A percentile compares a stretch with the other conserved stretches of the same genome.
These are phyloP conservation scores for Laticauda colubrina DNA, from an alignment of 2,113 vertebrate genomes.

Conservation along the genomic window DNA sequence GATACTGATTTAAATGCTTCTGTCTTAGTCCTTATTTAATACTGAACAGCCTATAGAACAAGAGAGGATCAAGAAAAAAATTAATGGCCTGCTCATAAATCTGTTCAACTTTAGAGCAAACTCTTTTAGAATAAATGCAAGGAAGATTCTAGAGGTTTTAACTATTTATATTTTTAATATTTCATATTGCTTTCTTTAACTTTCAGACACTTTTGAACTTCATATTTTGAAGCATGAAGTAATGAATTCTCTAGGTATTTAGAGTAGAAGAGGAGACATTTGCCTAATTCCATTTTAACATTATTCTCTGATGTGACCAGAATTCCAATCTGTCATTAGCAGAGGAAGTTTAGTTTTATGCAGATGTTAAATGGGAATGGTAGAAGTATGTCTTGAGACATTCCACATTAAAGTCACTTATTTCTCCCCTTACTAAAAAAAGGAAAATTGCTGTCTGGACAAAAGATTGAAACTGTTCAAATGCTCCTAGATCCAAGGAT, in stretches of 20 bases:
- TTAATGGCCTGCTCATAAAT: not conserved
- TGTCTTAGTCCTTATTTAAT: conserved; percentile 14
- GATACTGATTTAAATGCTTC: conserved; percentile 22
- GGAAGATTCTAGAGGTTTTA: not conserved
- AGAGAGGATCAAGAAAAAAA: not conserved
- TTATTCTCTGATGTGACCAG: not conserved
- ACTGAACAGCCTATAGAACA: conserved; percentile 3
- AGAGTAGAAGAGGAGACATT: not conserved
- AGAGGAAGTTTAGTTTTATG: not conserved
- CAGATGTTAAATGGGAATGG: not conserved
- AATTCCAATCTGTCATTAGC: not conserved
- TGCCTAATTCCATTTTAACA: not conserved
- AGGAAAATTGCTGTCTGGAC: not conserved
- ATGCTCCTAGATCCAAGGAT: not conserved
- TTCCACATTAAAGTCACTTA: not conserved
- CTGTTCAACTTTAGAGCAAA: not conserved
- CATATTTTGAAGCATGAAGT: not conserved
- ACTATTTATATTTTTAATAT: not conserved
- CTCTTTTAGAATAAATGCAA: not conserved
- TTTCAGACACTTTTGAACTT: not conserved
- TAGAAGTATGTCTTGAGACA: not conserved
- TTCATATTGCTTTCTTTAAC: not conserved
- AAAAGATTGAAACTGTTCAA: not conserved
- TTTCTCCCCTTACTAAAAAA: not conserved
- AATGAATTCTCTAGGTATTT: not conserved